Base-by-base conservation (phyloP, 2,113 vertebrate genomes). In the Glaucidium brasilianum region DNA sequence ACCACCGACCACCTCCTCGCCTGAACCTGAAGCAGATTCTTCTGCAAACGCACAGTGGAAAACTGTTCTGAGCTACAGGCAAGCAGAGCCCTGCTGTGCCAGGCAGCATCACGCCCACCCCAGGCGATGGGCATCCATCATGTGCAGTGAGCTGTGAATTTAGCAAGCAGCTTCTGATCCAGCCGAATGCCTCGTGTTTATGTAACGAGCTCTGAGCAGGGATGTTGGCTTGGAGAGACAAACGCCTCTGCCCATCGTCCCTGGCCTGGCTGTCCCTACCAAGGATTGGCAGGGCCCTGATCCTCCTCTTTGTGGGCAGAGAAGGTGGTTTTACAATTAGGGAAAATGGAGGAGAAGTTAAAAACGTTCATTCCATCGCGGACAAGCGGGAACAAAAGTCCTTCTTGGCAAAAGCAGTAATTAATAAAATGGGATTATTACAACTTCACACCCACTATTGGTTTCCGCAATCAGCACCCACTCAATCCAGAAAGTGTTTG, bases 351-450 rank as follows among this genome's bases (percentile, higher is more conserved):
- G 72, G 20, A 90, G 60, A 95, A 72, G 75, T 74, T 83, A 85
- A 86, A 96, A 95, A 74, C 52, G 74, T 77, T 64, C 27, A 18
- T 91, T 89, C 39, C 60, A 6, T 39, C 9, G 8, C 0, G 6
- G 86, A 72, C 86, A 60, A 83, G 3, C 1, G 6, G 69, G 83
- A 94, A 92, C 52, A 92, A 55, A 94, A 82, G 72, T 83, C 67
- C 63, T 88, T 82, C 68, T 77, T 0, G 6, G 91, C 52, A 81
- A 94, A 95, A 67, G 39, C 77, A 88, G 84, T 49, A 88, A 96
- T 95, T 78, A 95, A 95, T 91, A 85, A 95, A 95, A 87, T 73
- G 56, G 89, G 94, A 92, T 96, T 85, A 94, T 91, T 90, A 95
- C 94, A 97, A 93, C 92, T 92, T 94, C 92, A 84, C 88, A 78